Percentiles rank a stretch among this genome's conserved stretches.
phyloP scores from a whole-genome alignment of 2,888 invertebrate species.

The Mechanitis mazaeus region DNA sequence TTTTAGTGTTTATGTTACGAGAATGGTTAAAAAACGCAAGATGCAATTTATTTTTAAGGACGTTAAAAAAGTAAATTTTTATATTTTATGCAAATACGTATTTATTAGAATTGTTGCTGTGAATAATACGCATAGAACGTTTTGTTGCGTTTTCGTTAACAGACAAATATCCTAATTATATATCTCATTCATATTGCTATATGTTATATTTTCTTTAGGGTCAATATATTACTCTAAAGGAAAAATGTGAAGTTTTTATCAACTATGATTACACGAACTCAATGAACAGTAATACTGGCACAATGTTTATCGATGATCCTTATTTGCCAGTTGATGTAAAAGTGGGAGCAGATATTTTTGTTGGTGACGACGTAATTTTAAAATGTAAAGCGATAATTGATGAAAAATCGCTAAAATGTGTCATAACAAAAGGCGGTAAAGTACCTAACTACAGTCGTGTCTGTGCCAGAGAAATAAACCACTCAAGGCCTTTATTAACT shows the following conservation, averaged over 20 bases:
- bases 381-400: conserved; percentile 38
- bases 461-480: conserved; percentile 40
- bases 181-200: conserved; percentile 9
- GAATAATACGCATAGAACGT: no score
- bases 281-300: conserved; percentile 40
- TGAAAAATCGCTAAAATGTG: conserved; percentile 39
- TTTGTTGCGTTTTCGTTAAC: no score
- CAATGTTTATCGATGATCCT: conserved; percentile 46
- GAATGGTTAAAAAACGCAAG: no score
- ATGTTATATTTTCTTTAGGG: conserved; percentile 24
- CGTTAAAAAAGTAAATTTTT: no score
- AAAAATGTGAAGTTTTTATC: conserved; percentile 31
- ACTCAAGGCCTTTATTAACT: conserved; percentile 38
- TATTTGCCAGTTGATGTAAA: conserved; percentile 36
- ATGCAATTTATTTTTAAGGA: no score
- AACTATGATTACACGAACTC: conserved; percentile 38
- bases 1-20: no score
- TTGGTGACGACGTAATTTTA: conserved; percentile 41
- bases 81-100: no score
- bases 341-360: conserved; percentile 41
- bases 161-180: background rate
- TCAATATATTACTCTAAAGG: conserved; percentile 21
- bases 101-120: no score
- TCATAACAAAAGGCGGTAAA: conserved; percentile 37
- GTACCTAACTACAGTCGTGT: conserved; percentile 37